Conservation (phyloP, 2,113 vertebrate genomes). For the Danionella cerebrum region DNA sequence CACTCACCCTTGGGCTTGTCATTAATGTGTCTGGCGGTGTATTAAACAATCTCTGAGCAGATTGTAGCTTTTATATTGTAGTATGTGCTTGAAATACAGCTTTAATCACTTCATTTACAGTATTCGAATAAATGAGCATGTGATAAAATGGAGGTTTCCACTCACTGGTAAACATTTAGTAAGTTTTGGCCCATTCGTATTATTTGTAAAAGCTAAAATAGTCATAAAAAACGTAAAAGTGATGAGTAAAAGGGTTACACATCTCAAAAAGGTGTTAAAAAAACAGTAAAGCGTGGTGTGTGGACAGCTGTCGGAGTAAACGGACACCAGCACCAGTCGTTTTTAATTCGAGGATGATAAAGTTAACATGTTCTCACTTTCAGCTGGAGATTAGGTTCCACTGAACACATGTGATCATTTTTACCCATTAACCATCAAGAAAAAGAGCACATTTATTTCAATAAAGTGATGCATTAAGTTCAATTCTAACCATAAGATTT, state of each 20-base stretch:
- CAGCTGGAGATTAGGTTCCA: not conserved
- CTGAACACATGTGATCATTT: slow-evolving; percentile 4
- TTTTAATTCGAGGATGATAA: not conserved
- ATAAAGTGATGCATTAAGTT: not conserved
- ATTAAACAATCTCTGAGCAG: slow-evolving; percentile 31
- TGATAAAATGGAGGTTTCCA: too few species aligned
- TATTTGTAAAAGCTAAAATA: not conserved
- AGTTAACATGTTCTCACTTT: slow-evolving; percentile 4
- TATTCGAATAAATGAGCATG: too few species aligned
- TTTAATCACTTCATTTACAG: not conserved
- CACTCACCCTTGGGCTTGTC: slow-evolving; percentile 36
- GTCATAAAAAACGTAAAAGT: not conserved
- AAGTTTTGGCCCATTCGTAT: not conserved
- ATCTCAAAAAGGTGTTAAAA: not conserved
- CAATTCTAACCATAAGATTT: not conserved
- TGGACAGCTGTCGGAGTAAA: not conserved
- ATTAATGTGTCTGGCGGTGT: slow-evolving; percentile 27
- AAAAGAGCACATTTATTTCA: slow-evolving; percentile 3
- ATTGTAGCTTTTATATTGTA: slow-evolving; percentile 23
- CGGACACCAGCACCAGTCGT: not conserved
- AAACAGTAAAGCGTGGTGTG: not conserved
- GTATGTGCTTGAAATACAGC: not conserved
- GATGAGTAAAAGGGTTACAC: not conserved
- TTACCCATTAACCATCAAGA: slow-evolving; percentile 19
- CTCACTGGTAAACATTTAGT: too few species aligned